Evolutionary conservation across 2,797 vertebrate genomes (phyloP), one percentile per base, ranked within the genome.

Genomic region (Pelochelys cantorii): DNA sequence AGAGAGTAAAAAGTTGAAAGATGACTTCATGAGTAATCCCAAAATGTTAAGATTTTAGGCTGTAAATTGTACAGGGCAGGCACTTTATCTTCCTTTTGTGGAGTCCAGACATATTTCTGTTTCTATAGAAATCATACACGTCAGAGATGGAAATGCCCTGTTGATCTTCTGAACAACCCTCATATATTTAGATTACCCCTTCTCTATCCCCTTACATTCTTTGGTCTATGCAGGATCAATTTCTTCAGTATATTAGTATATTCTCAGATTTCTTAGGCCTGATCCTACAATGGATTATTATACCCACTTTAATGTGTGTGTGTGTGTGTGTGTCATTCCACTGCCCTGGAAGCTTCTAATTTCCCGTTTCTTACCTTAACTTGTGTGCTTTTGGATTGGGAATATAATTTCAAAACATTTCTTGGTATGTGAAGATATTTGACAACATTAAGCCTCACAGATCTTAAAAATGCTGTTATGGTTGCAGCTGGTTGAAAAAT

Each of bases 401-500:
- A 0, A 0, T 79, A 37, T 81, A 75, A 90, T 80, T 48, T 13
- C 13, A 48, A 75, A 75, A 75, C 11, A 75, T 42, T 27, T 48
- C 34, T 75, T 75, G 22, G 12, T 22, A 75, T 48, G 23, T 75
- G 23, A 42, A 75, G 71, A 48, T 75, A 75, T 48, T 75, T 48
- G 42, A 75, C 37, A 48, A 27, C 5, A 48, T 27, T 75, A 14
- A 75, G 42, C 42, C 37, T 48, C 27, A 48, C 48, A 13, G 27
- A 25, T 27, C 13, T 75, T 27, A 25, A 42, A 75, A 75, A 27
- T 13, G 13, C 37, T 37, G 22, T 92, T 85, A 31, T 86, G 11
- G 3, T 87, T 95, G 31, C 10, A 79, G 12, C 88, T 84, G 85
- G 48, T 62, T 90, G 22, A 90, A 92, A 81, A 90, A n/a, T 15